These are phyloP conservation scores for Leptopilina syphax DNA, from an alignment of 2,888 invertebrate species.

Conservation along the genomic window DNA sequence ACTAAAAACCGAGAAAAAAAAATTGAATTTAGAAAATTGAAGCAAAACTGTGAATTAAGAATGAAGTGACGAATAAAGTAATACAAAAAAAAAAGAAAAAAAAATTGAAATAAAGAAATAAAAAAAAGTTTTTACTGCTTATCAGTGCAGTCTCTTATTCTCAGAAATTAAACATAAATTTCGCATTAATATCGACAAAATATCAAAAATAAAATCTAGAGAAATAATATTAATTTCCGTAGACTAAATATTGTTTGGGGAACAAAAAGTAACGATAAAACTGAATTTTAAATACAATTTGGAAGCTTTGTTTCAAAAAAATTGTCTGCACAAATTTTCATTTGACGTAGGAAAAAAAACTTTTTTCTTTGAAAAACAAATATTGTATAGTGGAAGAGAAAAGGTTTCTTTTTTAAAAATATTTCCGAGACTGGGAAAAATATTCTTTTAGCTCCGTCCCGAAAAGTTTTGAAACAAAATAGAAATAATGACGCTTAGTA, in stretches of 20 bases:
- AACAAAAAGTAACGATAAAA: not conserved
- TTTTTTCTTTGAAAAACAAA: not conserved
- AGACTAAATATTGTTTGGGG: not conserved
- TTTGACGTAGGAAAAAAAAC: not conserved
- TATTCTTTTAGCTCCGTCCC: too few species aligned
- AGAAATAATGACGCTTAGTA: not conserved
- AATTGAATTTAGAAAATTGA: not conserved
- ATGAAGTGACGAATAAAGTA: conserved; percentile 7
- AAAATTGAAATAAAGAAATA: not conserved
- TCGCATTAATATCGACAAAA: conserved; percentile 8
- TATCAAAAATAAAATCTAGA: conserved; percentile 23
- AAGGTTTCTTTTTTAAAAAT: not conserved
- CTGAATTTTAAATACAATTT: not conserved
- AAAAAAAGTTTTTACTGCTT: conserved; percentile 17
- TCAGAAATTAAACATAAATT: conserved; percentile 32
- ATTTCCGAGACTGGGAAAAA: not conserved
- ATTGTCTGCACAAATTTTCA: not conserved
- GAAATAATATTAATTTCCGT: not conserved
- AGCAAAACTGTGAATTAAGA: not conserved
- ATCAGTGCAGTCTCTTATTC: conserved; percentile 23
- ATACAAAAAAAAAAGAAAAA: not conserved
- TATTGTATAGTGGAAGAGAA: not conserved
- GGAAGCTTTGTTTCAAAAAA: not conserved
- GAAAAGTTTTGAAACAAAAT: too few species aligned
- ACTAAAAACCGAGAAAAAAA: not conserved